Base-by-base conservation (phyloP, 2,888 invertebrate species). In the Homarus gammarus region DNA sequence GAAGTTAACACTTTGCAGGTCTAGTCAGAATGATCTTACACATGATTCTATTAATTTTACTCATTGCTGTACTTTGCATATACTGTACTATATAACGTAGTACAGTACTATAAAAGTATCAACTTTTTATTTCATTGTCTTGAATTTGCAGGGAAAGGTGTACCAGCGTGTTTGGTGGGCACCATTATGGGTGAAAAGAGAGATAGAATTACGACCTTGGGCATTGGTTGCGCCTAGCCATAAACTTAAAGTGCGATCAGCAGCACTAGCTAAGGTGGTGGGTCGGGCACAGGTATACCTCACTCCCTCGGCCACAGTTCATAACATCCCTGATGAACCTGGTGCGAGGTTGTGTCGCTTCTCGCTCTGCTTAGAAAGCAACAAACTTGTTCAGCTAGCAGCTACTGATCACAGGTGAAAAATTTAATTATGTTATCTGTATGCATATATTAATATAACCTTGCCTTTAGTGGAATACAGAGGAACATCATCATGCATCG, bases 381-480 rank as follows among this genome's bases (percentile, higher is more conserved):
- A 96, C 90, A 84, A 85, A 73, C 95, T 95, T n/a, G 96, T 96
- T 93, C 96, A 97, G 93, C 94, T 97, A 56, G 96, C 95, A 18
- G 96, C 96, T 36, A 95, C 95, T 92, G 96, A 97, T 93, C 96
- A 97, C 93, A 96, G 96, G 95, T 95, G 92, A 94, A 94, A 93
- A 12, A 40, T 38, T 33, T 22, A 3, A 0, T n/a, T n/a, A n/a
- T n/a, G n/a, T n/a, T n/a, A n/a, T n/a, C n/a, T n/a, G n/a, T n/a
- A n/a, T n/a, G n/a, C n/a, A n/a, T n/a, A n/a, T n/a, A n/a, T n/a
- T n/a, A n/a, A n/a, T n/a, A n/a, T n/a, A n/a, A n/a, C n/a, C n/a
- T n/a, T n/a, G n/a, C n/a, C n/a, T n/a, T n/a, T n/a, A n/a, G n/a
- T n/a, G n/a, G n/a, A n/a, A n/a, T n/a, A n/a, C n/a, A n/a, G n/a